Base-by-base conservation (phyloP, 2,113 vertebrate genomes). In the Ageneiosus marmoratus region DNA sequence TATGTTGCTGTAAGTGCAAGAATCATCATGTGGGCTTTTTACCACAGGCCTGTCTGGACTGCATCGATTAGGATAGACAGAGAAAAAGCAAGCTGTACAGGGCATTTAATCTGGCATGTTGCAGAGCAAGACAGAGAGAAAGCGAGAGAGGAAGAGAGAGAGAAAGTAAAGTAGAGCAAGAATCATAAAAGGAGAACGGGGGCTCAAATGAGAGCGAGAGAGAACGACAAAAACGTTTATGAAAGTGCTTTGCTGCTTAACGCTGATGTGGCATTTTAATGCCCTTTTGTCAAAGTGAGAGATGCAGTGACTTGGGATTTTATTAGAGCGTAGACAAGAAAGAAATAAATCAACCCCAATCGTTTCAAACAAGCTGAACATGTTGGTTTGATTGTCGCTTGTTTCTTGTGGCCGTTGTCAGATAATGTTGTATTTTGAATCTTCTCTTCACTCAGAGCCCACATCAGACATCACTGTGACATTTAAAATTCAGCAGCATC, bases 191-290 rank as follows among this genome's bases (percentile, higher is more conserved):
- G 58, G 27, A 74, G 56, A 74, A 55, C 0, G 55, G 50, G 24
- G 29, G 41, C 37, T 24, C 10, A 55, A 73, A 79, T 62, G 44
- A 79, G 60, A 18, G 51, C 12, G 27, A 48, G 53, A 27, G 62
- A 22, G 37, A 69, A 63, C 16, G 63, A 55, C 75, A 72, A 77
- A n/a, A 65, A 46, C 65, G 44, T 60, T 84, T 70, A 58, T 84
- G 75, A 84, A 84, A 78, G 67, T 72, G 62, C 62, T 79, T 84
- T 72, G 63, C 76, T 60, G 76, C 76, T 84, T 84, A 60, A 76
- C 51, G 76, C 82, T 70, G 82, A 84, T 84, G 82, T 79, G 82
- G 65, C 82, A 79, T 84, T 84, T 84, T 84, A 84, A 79, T 84
- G 82, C 82, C 82, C 82, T 84, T 84, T 84, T 79, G 82, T 79